Conservation (phyloP, 2,797 vertebrate species). For the Streptopelia turtur region DNA sequence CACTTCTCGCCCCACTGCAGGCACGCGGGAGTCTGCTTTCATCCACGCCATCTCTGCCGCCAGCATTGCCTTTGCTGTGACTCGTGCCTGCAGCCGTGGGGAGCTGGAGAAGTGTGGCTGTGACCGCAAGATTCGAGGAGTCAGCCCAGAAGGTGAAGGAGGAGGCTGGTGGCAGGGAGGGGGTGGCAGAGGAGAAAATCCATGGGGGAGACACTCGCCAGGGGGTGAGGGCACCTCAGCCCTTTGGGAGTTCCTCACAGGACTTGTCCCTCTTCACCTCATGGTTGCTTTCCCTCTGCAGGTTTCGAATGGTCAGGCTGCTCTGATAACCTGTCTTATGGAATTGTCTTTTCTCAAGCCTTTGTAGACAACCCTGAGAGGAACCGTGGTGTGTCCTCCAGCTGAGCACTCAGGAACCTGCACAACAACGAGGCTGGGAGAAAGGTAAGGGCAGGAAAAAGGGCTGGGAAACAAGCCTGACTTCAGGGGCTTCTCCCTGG, state of each 20-base stretch:
- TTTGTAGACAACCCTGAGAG: constrained; percentile 84
- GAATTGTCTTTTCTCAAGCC: constrained; percentile 84
- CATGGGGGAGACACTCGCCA: neutral
- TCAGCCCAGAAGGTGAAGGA: constrained; percentile 83
- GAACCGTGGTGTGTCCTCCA: constrained; percentile 78
- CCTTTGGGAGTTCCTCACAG: neutral
- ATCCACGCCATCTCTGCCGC: constrained; percentile 80
- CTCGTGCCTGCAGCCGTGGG: constrained; percentile 80
- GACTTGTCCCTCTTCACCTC: neutral
- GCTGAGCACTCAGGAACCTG: constrained; percentile 80
- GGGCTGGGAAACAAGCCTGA: neutral
- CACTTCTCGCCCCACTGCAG: neutral
- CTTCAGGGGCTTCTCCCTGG: neutral
- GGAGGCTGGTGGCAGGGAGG: neutral
- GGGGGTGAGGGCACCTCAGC: neutral
- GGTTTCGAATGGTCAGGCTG: constrained; percentile 87
- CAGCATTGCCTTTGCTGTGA: constrained; percentile 81
- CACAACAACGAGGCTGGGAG: constrained; percentile 84
- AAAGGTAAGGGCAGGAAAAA: constrained; percentile 69
- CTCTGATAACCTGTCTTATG: constrained; percentile 84
- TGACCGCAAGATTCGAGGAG: constrained; percentile 80
- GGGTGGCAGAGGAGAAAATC: neutral
- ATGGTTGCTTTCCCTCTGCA: neutral
- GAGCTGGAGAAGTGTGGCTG: constrained; percentile 86
- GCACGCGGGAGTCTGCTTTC: constrained; percentile 82